These are phyloP conservation scores for Rhegmatorhina hoffmannsi DNA, from an alignment of 2,113 vertebrate genomes.

Conservation along the genomic window DNA sequence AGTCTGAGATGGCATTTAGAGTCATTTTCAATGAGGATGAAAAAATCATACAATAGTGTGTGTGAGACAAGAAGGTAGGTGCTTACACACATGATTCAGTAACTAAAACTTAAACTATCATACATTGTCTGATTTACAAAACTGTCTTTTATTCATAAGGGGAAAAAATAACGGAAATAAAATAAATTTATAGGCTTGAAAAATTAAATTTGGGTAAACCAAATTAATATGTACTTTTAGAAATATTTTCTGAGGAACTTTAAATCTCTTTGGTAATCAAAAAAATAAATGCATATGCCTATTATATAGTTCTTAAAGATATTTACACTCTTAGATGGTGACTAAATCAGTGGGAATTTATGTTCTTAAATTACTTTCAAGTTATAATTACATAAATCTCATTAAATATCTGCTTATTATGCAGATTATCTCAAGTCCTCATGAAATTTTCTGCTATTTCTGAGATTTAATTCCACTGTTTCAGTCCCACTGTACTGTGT, in stretches of 20 bases:
- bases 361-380: not conserved
- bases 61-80: not conserved
- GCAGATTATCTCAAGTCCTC: not conserved
- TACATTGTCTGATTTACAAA: not conserved
- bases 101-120: not conserved
- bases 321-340: not conserved
- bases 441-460: not conserved
- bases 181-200: not conserved
- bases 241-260: not conserved
- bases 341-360: not conserved
- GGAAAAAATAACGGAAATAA: not conserved
- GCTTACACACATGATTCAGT: not conserved
- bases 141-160: not conserved
- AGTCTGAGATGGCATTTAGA: not conserved
- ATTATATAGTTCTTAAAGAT: not conserved
- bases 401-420: not conserved
- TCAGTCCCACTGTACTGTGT: not conserved
- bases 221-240: not conserved
- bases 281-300: not conserved
- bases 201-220: not conserved
- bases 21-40: not conserved
- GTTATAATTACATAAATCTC: not conserved
- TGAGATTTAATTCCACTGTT: not conserved
- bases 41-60: not conserved
- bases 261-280: not conserved